Conservation (phyloP, 2,113 vertebrate species). For the human region DNA sequence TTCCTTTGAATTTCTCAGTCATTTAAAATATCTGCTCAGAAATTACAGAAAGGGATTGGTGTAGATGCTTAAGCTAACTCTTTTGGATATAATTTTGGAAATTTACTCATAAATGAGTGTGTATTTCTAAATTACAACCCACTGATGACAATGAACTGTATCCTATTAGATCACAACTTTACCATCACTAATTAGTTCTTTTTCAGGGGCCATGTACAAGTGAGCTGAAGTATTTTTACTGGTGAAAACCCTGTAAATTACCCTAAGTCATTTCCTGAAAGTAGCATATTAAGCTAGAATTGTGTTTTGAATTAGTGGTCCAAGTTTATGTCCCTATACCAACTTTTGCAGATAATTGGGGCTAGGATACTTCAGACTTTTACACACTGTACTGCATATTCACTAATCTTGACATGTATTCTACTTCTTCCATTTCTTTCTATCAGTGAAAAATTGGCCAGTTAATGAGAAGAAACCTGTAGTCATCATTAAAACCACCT, state of each 20-base stretch:
- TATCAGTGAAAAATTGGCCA: background rate
- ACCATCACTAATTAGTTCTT: background rate
- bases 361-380: background rate
- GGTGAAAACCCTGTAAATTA: background rate
- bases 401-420: background rate
- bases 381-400: background rate
- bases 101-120: background rate
- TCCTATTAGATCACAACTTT: background rate
- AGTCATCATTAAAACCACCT: background rate
- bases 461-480: background rate
- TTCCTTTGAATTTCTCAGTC: background rate
- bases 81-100: background rate
- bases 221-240: background rate
- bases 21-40: background rate
- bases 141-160: background rate
- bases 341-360: background rate
- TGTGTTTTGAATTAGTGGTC: background rate
- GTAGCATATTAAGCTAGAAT: background rate
- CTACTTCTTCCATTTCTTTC: background rate
- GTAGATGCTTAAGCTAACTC: background rate
- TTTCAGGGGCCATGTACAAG: background rate
- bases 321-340: background rate
- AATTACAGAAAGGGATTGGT: background rate
- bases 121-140: background rate
- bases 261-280: background rate